A percentile compares a stretch with the other conserved stretches of the same genome.
These are phyloP conservation scores for Distichodus sexfasciatus DNA, from an alignment of 2,797 vertebrate genomes.

Conservation along the genomic window DNA sequence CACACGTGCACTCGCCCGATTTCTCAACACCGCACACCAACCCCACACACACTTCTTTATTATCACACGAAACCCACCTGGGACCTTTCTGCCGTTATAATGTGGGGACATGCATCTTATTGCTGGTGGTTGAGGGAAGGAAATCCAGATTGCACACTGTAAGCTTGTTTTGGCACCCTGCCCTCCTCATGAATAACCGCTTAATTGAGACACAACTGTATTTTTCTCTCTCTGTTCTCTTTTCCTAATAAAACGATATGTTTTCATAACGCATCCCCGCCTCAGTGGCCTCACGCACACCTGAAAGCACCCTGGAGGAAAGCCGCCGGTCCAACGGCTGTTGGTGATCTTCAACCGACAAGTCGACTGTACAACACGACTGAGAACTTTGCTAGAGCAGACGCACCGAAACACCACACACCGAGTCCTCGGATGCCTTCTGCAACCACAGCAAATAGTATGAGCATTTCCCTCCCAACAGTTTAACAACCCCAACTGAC, in stretches of 20 bases:
- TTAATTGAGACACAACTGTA: slow-evolving; percentile 59
- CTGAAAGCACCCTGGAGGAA: neutral
- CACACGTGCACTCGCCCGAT: slow-evolving; percentile 23
- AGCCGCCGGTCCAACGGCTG: neutral
- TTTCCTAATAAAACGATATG: no score
- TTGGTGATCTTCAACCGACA: neutral
- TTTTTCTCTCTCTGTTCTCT: slow-evolving; percentile 55
- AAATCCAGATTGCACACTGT: slow-evolving; percentile 62
- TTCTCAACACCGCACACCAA: neutral
- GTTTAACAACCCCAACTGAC: slow-evolving; percentile 72
- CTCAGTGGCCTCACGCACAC: neutral
- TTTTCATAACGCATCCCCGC: neutral
- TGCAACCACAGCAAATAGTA: slow-evolving; percentile 66
- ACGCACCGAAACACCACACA: slow-evolving; percentile 67
- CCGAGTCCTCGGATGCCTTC: slow-evolving; percentile 57
- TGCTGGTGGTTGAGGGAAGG: slow-evolving; percentile 64
- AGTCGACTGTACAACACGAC: slow-evolving; percentile 3
- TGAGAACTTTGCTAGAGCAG: slow-evolving; percentile 66
- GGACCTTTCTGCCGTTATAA: slow-evolving; percentile 31
- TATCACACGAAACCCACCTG: slow-evolving; percentile 37
- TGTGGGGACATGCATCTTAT: slow-evolving; percentile 44
- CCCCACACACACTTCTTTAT: slow-evolving; percentile 9
- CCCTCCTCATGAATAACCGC: slow-evolving; percentile 56
- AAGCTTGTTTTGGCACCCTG: slow-evolving; percentile 56
- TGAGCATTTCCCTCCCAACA: slow-evolving; percentile 62